Conservation (phyloP, 2,888 invertebrate genomes). For the Nemurella pictetii region DNA sequence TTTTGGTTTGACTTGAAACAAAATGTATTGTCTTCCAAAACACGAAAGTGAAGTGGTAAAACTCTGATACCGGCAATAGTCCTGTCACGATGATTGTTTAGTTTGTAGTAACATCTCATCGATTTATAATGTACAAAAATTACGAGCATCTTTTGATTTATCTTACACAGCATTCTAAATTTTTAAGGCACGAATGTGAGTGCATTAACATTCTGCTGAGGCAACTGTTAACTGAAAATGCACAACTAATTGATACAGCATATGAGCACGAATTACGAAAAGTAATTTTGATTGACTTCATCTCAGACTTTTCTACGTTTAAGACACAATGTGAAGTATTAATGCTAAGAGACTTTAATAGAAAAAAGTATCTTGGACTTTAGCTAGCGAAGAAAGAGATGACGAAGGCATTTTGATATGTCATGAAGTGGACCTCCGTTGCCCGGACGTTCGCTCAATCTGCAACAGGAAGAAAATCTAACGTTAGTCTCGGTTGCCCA, state of each 20-base stretch:
- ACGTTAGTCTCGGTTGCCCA: not conserved
- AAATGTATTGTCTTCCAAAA: too few species aligned
- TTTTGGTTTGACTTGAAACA: too few species aligned
- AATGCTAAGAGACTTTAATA: not conserved
- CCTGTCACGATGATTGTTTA: too few species aligned
- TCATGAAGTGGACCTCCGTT: not conserved
- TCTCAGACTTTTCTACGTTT: not conserved
- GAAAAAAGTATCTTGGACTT: not conserved
- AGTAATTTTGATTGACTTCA: not conserved
- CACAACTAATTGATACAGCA: not conserved
- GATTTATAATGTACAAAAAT: too few species aligned
- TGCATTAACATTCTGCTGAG: not conserved
- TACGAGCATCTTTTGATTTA: too few species aligned
- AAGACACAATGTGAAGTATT: not conserved
- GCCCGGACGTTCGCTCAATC: not conserved
- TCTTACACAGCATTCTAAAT: too few species aligned
- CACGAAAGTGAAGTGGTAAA: too few species aligned
- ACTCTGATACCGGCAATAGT: too few species aligned
- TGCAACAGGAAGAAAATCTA: not conserved
- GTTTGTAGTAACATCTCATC: too few species aligned
- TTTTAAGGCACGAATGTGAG: too few species aligned
- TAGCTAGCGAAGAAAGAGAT: not conserved
- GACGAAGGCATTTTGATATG: not conserved
- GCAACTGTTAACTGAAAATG: not conserved
- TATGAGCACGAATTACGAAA: not conserved